These are phyloP conservation scores for Calcarius lapponicus DNA, from an alignment of 2,797 vertebrate genomes.

Conservation along the genomic window DNA sequence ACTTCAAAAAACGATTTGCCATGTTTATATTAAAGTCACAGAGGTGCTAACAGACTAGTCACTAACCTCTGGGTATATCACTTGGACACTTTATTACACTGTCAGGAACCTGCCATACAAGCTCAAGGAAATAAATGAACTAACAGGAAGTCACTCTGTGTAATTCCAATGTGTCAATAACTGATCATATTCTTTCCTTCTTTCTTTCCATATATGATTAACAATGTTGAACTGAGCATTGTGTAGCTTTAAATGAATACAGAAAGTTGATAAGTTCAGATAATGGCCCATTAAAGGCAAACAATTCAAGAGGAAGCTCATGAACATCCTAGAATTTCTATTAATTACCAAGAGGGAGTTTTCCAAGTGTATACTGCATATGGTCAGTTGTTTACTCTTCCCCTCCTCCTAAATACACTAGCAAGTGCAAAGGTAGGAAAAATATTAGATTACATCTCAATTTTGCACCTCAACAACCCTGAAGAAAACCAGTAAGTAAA, in stretches of 20 bases:
- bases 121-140: neutral
- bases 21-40: neutral
- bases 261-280: neutral
- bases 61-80: neutral
- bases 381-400: neutral
- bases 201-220: neutral
- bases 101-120: neutral
- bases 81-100: neutral
- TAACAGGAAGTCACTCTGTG: neutral
- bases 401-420: conserved; percentile 2
- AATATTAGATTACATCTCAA: neutral
- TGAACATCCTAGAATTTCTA: neutral
- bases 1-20: neutral
- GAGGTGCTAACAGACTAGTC: neutral
- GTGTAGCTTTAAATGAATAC: neutral
- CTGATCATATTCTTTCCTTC: neutral
- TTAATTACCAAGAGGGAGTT: neutral
- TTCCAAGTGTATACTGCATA: neutral
- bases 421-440: neutral
- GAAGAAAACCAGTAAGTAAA: neutral
- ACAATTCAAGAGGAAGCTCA: neutral
- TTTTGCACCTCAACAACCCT: neutral
- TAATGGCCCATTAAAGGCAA: neutral
- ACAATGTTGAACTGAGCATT: neutral
- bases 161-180: neutral